Evolutionary conservation across 1,140 invertebrate genomes (phyloP).

Genomic region (Pemphigus obesinymphae): DNA sequence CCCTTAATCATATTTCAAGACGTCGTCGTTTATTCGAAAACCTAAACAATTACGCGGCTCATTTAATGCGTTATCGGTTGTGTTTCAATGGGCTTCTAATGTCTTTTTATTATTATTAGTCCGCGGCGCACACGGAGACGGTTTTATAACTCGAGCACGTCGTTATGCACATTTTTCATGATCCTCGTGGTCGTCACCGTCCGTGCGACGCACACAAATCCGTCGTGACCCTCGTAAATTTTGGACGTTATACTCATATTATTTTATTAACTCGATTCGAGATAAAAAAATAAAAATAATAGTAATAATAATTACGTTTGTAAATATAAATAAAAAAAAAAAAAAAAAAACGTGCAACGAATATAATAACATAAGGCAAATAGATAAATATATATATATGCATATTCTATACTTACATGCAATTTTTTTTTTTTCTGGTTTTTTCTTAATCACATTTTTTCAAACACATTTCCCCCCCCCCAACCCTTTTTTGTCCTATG

Average conservation of each 20-base stretch:
- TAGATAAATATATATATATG: no score
- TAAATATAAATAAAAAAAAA: no score
- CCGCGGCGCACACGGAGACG: neutral
- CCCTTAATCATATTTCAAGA: neutral
- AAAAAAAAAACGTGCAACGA: no score
- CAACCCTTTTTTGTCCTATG: no score
- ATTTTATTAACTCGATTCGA: neutral
- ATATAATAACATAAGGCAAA: no score
- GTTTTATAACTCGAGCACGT: slow-evolving; percentile 7
- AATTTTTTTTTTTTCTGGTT: no score
- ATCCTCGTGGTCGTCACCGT: neutral
- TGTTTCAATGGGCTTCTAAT: neutral
- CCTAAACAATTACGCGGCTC: slow-evolving; percentile 11
- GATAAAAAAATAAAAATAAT: no score
- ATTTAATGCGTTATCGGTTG: neutral
- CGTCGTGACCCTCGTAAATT: slow-evolving; percentile 13
- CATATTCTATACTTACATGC: no score
- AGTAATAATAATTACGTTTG: no score
- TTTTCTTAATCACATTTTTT: no score
- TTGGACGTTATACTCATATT: neutral
- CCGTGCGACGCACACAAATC: slow-evolving; percentile 16
- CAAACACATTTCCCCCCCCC: no score
- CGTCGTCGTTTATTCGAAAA: neutral
- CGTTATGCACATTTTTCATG: neutral
- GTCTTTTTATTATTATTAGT: neutral